Percentiles rank a stretch among this genome's conserved stretches.
Evolutionary conservation across 1,140 invertebrate genomes (phyloP).

Genomic region (Brachionus manjavacas): DNA sequence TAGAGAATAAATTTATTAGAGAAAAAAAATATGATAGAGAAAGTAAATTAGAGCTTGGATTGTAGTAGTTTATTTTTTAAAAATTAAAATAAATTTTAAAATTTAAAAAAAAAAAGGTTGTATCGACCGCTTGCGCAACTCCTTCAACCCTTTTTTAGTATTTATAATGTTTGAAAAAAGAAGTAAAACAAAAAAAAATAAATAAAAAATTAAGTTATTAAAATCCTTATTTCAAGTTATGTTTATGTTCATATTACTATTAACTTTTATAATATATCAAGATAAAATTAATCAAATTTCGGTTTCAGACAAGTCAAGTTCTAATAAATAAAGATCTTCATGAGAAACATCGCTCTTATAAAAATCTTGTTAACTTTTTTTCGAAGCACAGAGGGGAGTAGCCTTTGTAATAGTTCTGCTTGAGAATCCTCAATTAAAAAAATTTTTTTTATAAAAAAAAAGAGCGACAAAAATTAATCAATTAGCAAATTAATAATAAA

Average conservation of each 20-base stretch:
- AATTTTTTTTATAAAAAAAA: too few relatives aligned
- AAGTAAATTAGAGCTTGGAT: too few relatives aligned
- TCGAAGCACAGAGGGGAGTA: neutral
- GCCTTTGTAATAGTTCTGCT: neutral
- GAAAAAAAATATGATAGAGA: too few relatives aligned
- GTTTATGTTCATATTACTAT: neutral
- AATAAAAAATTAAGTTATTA: neutral
- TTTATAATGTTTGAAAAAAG: neutral
- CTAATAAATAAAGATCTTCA: neutral
- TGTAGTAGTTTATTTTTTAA: neutral
- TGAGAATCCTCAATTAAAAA: neutral
- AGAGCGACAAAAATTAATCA: too few relatives aligned
- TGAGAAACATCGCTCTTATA: neutral
- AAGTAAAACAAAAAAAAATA: neutral
- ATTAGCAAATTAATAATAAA: too few relatives aligned
- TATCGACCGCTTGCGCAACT: neutral
- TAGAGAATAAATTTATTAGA: too few relatives aligned
- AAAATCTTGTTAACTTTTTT: neutral
- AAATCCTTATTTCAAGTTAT: neutral
- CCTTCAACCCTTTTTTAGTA: neutral
- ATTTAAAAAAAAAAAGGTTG: neutral
- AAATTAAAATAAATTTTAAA: neutral
- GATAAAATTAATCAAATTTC: neutral
- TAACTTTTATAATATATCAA: neutral
- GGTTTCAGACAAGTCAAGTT: neutral